phyloP scores from a whole-genome alignment of 2,888 invertebrate species.

The Zootermopsis nevadensis region DNA sequence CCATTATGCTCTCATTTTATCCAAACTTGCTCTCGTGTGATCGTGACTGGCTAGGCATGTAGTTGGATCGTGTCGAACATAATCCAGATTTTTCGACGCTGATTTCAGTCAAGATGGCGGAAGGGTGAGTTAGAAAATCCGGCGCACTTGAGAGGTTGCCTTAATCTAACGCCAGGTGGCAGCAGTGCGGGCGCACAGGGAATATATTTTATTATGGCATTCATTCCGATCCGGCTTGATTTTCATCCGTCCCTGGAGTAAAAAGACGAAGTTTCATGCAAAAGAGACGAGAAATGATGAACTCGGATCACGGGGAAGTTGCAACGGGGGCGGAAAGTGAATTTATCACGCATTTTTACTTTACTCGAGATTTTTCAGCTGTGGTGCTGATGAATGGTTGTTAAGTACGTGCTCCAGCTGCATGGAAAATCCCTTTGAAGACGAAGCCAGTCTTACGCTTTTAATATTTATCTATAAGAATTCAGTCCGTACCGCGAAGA shows the following conservation, averaged over 20 bases:
- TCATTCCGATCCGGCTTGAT: slow-evolving; percentile 32
- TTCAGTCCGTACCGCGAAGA: too few species aligned
- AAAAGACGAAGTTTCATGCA: background rate
- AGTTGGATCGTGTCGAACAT: background rate
- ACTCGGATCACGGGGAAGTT: background rate
- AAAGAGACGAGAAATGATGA: slow-evolving; percentile 4
- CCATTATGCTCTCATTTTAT: too few species aligned
- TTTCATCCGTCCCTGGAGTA: slow-evolving; percentile 31
- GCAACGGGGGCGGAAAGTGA: background rate
- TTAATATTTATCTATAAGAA: too few species aligned
- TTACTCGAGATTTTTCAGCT: background rate
- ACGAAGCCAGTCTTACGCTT: too few species aligned
- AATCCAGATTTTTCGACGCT: background rate
- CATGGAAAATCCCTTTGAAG: too few species aligned
- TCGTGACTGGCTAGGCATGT: too few species aligned
- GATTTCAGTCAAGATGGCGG: background rate
- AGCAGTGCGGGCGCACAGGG: slow-evolving; percentile 21
- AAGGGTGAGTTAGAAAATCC: slow-evolving; percentile 22
- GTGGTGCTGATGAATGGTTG: too few species aligned
- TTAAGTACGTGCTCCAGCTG: too few species aligned
- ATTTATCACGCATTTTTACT: background rate
- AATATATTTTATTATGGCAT: slow-evolving; percentile 33
- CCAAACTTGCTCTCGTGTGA: too few species aligned
- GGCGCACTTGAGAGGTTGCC: slow-evolving; percentile 43
- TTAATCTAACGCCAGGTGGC: slow-evolving; percentile 35